Percentiles rank a stretch among this genome's conserved stretches.
Evolutionary conservation across 2,113 vertebrate genomes (phyloP).

Genomic region (Ginglymostoma cirratum): DNA sequence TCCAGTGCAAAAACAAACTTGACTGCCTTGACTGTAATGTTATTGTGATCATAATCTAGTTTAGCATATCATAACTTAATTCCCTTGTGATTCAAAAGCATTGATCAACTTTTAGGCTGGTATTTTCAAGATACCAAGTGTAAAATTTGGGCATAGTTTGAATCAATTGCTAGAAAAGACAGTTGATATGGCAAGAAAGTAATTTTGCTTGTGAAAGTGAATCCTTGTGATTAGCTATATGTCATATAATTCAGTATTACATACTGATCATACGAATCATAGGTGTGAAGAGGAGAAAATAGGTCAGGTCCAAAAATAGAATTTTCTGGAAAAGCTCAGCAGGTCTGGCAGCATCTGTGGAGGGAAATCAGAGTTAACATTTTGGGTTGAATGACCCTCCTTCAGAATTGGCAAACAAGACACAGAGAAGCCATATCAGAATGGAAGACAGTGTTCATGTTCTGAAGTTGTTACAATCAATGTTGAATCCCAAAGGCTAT

Average conservation of each 20-base stretch:
- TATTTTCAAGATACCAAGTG: not conserved
- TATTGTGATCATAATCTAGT: not conserved
- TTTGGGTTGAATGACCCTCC: no score
- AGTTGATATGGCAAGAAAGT: not conserved
- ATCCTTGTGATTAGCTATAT: not conserved
- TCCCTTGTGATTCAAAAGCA: not conserved
- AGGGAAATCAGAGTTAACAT: no score
- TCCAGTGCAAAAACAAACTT: not conserved
- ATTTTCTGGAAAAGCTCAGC: no score
- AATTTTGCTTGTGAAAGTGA: not conserved
- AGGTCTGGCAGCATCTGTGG: no score
- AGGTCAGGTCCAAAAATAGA: no score
- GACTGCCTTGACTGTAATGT: not conserved
- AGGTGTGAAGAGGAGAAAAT: no score
- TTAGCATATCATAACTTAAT: not conserved
- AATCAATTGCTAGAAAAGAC: not conserved
- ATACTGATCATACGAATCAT: no score
- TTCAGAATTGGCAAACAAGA: no score
- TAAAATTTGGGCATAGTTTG: not conserved
- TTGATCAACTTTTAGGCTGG: not conserved
- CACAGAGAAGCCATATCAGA: no score
- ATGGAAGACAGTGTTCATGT: no score
- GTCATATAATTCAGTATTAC: not conserved
- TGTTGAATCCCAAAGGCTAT: no score
- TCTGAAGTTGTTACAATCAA: no score